Conservation (phyloP, 2,888 invertebrate species). For the Eledona agricola region DNA sequence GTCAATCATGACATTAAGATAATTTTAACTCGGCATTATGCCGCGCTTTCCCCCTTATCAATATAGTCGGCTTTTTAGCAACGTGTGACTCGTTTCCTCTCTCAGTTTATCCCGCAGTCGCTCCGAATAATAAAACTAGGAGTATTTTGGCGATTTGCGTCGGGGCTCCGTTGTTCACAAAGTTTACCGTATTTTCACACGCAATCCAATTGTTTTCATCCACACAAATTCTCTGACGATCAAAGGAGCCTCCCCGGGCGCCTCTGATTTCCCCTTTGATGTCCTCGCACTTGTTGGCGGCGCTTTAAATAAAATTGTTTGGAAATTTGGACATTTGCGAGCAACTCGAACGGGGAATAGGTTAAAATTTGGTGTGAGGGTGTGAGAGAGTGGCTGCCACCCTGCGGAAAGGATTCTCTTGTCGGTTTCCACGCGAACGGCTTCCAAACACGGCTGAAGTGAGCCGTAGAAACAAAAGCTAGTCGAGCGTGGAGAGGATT, state of each 20-base stretch:
- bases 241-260: slow-evolving; percentile 54
- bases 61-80: slow-evolving; percentile 33
- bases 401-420: slow-evolving; percentile 63
- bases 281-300: slow-evolving; percentile 23
- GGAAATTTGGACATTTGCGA: slow-evolving; percentile 25
- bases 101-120: slow-evolving; percentile 7
- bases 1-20: slow-evolving; percentile 61
- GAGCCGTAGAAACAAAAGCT: slow-evolving; percentile 60
- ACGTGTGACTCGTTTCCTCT: slow-evolving; percentile 7
- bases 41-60: slow-evolving; percentile 38
- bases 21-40: slow-evolving; percentile 51
- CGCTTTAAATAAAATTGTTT: slow-evolving; percentile 16
- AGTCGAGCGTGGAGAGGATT: slow-evolving; percentile 52
- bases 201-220: slow-evolving; percentile 52
- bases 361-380: slow-evolving; percentile 41
- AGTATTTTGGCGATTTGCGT: slow-evolving; percentile 18
- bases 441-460: slow-evolving; percentile 58
- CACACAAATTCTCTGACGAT: slow-evolving; percentile 55
- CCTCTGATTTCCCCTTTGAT: slow-evolving; percentile 39
- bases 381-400: slow-evolving; percentile 43
- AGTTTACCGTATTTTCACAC: slow-evolving; percentile 39
- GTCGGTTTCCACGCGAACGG: slow-evolving; percentile 60
- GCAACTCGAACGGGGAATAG: slow-evolving; percentile 16
- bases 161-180: slow-evolving; percentile 2
- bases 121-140: slow-evolving; percentile 19